Base-by-base conservation (phyloP, 2,797 vertebrate genomes). In the Onychomys arenicola region DNA sequence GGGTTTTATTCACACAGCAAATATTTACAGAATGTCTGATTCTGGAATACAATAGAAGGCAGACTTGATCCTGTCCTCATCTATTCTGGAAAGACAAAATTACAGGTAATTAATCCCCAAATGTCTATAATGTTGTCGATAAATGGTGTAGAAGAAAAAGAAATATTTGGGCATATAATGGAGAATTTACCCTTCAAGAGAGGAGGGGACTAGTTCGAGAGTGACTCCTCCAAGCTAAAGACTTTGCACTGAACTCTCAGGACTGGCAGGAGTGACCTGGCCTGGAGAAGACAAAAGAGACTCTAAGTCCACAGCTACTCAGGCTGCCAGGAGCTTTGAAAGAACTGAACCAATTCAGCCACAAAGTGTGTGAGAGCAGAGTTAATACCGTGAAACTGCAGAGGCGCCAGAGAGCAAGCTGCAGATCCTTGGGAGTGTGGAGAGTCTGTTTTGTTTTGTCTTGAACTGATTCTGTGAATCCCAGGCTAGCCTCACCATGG, bases 1-100 rank as follows among this genome's bases (percentile, higher is more conserved):
- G 80, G 67, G 57, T 90, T 96, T 78, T 46, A 52, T 87, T 94
- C 63, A 67, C 94, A 73, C 21, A 85, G 46, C 76, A 88, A 93
- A 85, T 59, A 92, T 59, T 90, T 75, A 69, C 67, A 71, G 67
- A 89, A 83, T 63, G 37, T 65, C 80, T 75, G 59, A 27, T 86
- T 40, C 43, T 43, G 37, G 29, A 6, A 81, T 88, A 77, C 32
- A 69, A 55, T 25, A 73, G 49, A 87, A 83, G 91, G 40, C 37
- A 49, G 37, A 80, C 71, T 40, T 81, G 34, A 55, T 52, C 69
- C 87, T 14, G 0, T 1, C 65, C 29, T 73, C 7, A 3, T 90
- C 52, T 73, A 19, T 57, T 57, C 84, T 85, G 23, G 37, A 88
- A 69, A 92, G 77, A 92, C 82, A 34, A 13, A 17, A 84, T 77